phyloP scores from a whole-genome alignment of 1,140 invertebrate species.

The Zeugodacus cucurbitae region DNA sequence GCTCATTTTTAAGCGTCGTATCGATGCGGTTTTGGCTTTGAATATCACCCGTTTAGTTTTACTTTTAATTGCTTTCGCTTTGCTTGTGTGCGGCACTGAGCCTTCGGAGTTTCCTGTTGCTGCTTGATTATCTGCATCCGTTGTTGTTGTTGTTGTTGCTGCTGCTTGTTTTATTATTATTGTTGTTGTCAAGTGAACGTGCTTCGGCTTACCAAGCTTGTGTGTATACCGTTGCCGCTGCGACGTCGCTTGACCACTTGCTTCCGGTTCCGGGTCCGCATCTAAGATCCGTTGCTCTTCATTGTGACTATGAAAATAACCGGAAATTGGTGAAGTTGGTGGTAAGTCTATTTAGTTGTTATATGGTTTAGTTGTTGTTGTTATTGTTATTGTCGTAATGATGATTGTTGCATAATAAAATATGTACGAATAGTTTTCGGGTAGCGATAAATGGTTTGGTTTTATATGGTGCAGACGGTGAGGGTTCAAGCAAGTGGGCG shows the following conservation, averaged over 20 bases:
- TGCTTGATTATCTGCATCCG: background rate
- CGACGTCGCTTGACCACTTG: background rate
- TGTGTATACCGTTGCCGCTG: background rate
- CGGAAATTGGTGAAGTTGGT: slow-evolving; percentile 40
- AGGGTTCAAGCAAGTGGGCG: background rate
- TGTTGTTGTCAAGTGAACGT: background rate
- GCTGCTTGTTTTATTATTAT: background rate
- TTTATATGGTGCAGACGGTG: background rate
- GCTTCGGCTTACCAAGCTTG: background rate
- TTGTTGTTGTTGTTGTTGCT: background rate
- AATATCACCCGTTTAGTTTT: slow-evolving; percentile 24
- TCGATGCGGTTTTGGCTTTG: slow-evolving; percentile 38
- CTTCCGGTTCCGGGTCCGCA: background rate
- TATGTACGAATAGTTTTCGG: background rate
- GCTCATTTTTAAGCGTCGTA: slow-evolving; percentile 29
- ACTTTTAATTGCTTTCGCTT: background rate
- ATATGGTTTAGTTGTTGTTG: background rate
- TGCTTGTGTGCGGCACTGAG: background rate
- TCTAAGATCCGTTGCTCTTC: slow-evolving; percentile 13
- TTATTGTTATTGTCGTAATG: background rate
- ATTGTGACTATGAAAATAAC: slow-evolving; percentile 42
- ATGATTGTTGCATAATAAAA: background rate
- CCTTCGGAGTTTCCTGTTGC: background rate
- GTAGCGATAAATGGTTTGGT: background rate
- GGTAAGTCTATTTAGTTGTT: slow-evolving; percentile 33